Conservation (phyloP, 2,888 invertebrate genomes). For the Chymomyza fuscimana region DNA sequence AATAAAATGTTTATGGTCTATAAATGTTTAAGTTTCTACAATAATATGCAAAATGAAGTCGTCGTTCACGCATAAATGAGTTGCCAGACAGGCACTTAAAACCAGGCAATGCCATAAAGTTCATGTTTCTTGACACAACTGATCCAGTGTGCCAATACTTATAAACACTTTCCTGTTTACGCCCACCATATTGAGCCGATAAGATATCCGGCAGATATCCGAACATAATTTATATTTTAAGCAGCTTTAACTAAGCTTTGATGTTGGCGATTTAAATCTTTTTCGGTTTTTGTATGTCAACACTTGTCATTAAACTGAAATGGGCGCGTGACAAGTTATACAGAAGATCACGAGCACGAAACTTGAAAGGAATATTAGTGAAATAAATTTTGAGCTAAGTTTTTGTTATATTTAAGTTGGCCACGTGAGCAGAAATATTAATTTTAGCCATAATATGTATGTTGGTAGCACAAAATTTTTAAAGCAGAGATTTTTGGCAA, state of each 20-base stretch:
- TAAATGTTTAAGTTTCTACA: slow-evolving; percentile 1
- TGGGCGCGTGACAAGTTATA: background rate
- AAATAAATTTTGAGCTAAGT: no score
- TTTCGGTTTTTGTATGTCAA: background rate
- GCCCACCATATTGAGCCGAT: background rate
- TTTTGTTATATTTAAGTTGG: no score
- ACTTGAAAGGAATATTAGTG: background rate
- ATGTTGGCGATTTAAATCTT: background rate
- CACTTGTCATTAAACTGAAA: background rate
- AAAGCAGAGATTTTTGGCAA: no score
- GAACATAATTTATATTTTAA: background rate
- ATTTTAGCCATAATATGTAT: no score
- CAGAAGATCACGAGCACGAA: background rate
- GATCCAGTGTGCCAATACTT: background rate
- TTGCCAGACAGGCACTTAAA: background rate
- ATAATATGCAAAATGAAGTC: background rate
- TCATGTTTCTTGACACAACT: background rate
- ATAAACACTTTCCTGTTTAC: background rate
- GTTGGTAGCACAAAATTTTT: no score
- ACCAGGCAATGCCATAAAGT: background rate
- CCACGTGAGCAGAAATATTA: no score
- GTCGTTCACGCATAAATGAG: background rate
- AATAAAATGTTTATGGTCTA: background rate
- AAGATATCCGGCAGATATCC: background rate
- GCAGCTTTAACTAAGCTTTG: background rate